Evolutionary conservation across 2,113 vertebrate genomes (phyloP).

Genomic region (Lampris incognitus): DNA sequence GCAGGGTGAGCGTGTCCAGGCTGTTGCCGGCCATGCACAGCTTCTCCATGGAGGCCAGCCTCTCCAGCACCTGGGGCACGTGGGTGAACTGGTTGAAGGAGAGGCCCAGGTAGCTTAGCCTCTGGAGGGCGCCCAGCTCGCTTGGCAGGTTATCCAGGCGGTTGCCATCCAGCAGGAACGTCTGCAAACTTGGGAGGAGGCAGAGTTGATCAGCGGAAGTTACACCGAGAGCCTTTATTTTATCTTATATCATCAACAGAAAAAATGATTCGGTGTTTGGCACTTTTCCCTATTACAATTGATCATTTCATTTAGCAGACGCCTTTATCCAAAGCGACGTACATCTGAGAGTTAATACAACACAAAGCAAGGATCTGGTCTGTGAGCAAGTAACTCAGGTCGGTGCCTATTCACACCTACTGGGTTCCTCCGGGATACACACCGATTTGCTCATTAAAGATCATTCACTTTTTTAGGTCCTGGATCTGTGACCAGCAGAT

Average conservation of each 20-base stretch:
- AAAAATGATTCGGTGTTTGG: no score
- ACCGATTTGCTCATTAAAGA: background rate
- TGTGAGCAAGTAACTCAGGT: no score
- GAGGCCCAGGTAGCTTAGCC: constrained; percentile 91
- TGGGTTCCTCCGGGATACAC: background rate
- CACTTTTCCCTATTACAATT: no score
- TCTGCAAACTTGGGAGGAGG: constrained; percentile 89
- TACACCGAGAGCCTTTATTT: no score
- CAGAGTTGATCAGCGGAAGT: background rate
- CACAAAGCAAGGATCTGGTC: no score
- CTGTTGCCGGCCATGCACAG: constrained; percentile 97
- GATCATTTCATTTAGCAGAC: no score
- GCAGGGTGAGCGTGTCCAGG: constrained; percentile 85
- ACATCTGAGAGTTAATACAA: no score
- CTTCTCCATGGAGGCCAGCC: constrained; percentile 90
- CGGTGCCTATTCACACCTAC: background rate
- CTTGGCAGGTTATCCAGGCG: constrained; percentile 89
- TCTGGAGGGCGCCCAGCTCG: constrained; percentile 90
- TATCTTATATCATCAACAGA: no score
- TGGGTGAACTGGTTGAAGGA: constrained; percentile 95
- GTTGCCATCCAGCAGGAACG: constrained; percentile 96
- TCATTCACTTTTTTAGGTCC: background rate
- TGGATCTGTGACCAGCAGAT: constrained; percentile 61
- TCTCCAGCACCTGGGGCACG: constrained; percentile 92
- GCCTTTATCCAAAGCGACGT: no score